Conservation (phyloP, 2,888 invertebrate genomes). For the Abrostola tripartita region DNA sequence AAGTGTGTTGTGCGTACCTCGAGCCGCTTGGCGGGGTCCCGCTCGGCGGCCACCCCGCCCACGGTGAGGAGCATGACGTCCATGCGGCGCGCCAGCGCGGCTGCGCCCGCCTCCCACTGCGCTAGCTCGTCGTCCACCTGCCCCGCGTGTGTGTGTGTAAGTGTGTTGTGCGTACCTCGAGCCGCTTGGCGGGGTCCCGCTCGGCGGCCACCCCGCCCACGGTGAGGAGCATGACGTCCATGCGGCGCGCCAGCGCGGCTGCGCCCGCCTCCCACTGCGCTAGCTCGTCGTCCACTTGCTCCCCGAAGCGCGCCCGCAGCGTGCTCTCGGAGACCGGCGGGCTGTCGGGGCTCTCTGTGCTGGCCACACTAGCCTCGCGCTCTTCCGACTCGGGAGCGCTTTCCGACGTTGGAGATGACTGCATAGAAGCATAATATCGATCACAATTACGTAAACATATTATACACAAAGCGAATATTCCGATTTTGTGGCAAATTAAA, state of each 20-base stretch:
- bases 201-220: conserved; percentile 88
- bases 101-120: too few relatives aligned
- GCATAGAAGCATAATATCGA: not conserved
- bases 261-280: conserved; percentile 63
- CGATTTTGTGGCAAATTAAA: too few relatives aligned
- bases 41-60: too few relatives aligned
- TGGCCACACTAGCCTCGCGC: not conserved
- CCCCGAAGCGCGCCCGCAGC: conserved; percentile 54
- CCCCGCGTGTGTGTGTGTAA: not conserved
- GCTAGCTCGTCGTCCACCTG: not conserved
- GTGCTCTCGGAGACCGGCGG: conserved; percentile 24
- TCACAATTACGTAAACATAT: not conserved
- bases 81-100: too few relatives aligned
- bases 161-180: conserved; percentile 82
- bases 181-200: conserved; percentile 89
- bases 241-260: conserved; percentile 79
- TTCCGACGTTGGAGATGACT: not conserved
- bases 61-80: too few relatives aligned
- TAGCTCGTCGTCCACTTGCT: conserved; percentile 60
- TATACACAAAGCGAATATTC: not conserved
- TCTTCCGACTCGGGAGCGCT: not conserved
- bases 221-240: conserved; percentile 89
- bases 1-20: too few relatives aligned
- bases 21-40: too few relatives aligned
- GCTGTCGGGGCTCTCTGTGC: conserved; percentile 11